Base-by-base conservation (phyloP, 2,888 invertebrate species). In the Camptogramma bilineatum region DNA sequence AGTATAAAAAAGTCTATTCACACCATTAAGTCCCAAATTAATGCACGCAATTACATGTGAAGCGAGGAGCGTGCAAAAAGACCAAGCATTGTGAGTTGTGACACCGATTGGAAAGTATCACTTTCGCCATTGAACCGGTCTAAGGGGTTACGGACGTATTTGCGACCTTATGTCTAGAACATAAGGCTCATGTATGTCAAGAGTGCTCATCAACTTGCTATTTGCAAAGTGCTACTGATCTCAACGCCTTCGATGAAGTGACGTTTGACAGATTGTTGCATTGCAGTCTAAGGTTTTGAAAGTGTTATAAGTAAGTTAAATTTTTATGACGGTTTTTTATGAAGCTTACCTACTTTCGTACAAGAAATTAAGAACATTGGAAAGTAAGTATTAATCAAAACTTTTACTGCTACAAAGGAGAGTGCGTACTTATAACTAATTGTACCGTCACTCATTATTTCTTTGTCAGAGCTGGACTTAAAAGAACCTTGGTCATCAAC, bases 21-120 rank as follows among this genome's bases (percentile, higher is more conserved):
- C 16, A 16, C n/a, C n/a, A 42, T n/a, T 42, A 13, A 16, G 9
- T 42, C 53, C 52, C 19, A 47, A 55, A 55, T 47, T 18, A 48
- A 57, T 19, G 10, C 46, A 39, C 28, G 54, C 54, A 64, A 63
- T 66, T 62, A 69, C 61, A 60, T 67, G 60, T 64, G 51, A 58
- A 66, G 68, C 63, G 58, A 74, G 76, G 76, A 81, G 75, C 77
- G 77, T 80, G 78, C 80, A 75, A 79, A 82, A 81, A 76, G 75
- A 72, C 73, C 66, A 57, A 64, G 65, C 69, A 78, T 75, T 79
- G 79, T 55, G 31, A 19, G 55, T 51, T 50, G 65, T 82, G 75
- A 71, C 62, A 62, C 50, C 71, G 73, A 73, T 80, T 86, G 80
- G 88, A 88, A 90, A 88, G 87, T 79, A 70, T 39, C 76, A 85